Conservation (phyloP, 1,140 invertebrate species). For the Temnothorax longispinosus region DNA sequence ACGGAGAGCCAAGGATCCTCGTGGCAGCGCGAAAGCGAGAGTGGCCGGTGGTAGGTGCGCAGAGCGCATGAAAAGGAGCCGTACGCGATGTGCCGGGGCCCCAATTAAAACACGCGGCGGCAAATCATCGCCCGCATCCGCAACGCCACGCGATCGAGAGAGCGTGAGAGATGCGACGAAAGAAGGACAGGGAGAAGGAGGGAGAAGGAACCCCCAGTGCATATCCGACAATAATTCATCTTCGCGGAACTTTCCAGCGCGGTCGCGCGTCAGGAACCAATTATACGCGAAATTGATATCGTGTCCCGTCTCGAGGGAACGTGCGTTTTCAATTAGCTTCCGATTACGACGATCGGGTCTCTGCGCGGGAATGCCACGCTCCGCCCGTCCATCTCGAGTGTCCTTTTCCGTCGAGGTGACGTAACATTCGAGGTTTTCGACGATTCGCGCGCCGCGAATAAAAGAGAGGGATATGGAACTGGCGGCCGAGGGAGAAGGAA, state of each 20-base stretch:
- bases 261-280: slow-evolving; percentile 33
- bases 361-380: neutral
- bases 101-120: slow-evolving; percentile 66
- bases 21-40: slow-evolving; percentile 61
- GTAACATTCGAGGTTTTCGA: neutral
- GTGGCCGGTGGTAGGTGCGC: slow-evolving; percentile 29
- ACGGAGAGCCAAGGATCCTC: slow-evolving; percentile 14
- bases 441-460: neutral
- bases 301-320: slow-evolving; percentile 19
- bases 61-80: slow-evolving; percentile 50
- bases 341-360: slow-evolving; percentile 7
- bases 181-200: neutral
- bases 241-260: slow-evolving; percentile 42
- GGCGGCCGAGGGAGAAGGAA: slow-evolving; percentile 30
- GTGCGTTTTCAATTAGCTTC: slow-evolving; percentile 33
- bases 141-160: slow-evolving; percentile 26
- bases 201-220: neutral
- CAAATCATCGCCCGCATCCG: slow-evolving; percentile 66
- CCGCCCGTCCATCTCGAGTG: neutral
- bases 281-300: slow-evolving; percentile 54
- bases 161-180: neutral
- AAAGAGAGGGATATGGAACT: slow-evolving; percentile 3
- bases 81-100: slow-evolving; percentile 19
- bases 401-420: neutral
- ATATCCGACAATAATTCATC: slow-evolving; percentile 46